phyloP scores from a whole-genome alignment of 1,140 invertebrate species.

The Drosophila sulfurigaster region DNA sequence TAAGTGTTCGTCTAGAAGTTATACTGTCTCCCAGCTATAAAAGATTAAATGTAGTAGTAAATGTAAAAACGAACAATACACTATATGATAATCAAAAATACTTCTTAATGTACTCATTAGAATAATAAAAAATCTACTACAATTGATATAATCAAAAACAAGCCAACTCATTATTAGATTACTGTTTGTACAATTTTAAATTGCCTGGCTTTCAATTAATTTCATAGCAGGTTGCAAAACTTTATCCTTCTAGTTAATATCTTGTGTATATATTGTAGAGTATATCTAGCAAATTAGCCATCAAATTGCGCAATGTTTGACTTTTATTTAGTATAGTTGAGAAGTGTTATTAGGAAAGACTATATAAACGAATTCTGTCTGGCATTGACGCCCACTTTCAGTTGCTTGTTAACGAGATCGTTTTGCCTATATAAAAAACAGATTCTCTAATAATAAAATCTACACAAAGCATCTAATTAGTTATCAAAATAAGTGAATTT shows the following conservation, averaged over 20 bases:
- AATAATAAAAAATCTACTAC: too few species aligned
- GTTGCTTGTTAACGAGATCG: neutral
- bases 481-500: slow-evolving; percentile 15
- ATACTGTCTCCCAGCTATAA: too few species aligned
- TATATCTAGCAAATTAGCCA: neutral
- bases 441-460: slow-evolving; percentile 1
- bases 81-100: too few species aligned
- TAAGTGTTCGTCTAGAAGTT: too few species aligned
- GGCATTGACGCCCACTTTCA: slow-evolving; percentile 16
- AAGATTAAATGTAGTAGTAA: too few species aligned
- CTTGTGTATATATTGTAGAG: neutral
- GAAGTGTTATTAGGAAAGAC: slow-evolving; percentile 18
- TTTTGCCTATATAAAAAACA: neutral
- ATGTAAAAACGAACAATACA: too few species aligned
- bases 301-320: slow-evolving; percentile 6
- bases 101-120: too few species aligned
- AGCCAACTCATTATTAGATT: too few species aligned
- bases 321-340: neutral
- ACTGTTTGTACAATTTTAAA: too few species aligned
- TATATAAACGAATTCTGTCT: slow-evolving; percentile 16
- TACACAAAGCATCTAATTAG: slow-evolving; percentile 3
- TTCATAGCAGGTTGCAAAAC: neutral
- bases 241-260: neutral
- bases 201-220: too few species aligned
- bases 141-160: too few species aligned